Conservation (phyloP, 2,888 invertebrate genomes). For the Parnassius mnemosyne region DNA sequence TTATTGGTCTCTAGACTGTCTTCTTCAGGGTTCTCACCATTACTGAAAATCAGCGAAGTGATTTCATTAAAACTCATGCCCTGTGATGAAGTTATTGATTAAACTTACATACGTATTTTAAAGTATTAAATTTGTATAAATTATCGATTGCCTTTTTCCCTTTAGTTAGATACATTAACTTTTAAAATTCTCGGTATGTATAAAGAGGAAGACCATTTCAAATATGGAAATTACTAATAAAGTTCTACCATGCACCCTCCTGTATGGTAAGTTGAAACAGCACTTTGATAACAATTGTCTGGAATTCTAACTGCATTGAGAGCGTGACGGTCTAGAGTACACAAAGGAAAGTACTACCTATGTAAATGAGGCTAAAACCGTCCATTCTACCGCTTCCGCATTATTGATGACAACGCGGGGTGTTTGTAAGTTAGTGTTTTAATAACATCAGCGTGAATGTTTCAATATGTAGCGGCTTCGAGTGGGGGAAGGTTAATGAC, state of each 20-base stretch:
- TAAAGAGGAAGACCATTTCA: not conserved
- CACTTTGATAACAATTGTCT: conserved; percentile 15
- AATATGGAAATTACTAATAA: conserved; percentile 20
- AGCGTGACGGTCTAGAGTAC: conserved; percentile 15
- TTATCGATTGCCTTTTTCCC: no score
- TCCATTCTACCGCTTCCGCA: not conserved
- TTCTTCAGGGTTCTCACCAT: no score
- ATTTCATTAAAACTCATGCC: no score
- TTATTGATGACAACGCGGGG: conserved; percentile 9
- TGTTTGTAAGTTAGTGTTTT: conserved; percentile 33
- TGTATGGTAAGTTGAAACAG: conserved; percentile 14
- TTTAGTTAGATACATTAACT: no score
- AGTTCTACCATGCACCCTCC: conserved; percentile 8
- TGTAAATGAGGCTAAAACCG: conserved; percentile 15
- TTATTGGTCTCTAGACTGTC: no score
- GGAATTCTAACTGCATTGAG: conserved; percentile 12
- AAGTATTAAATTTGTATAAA: no score
- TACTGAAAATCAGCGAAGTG: no score
- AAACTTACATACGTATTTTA: no score
- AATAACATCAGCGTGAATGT: conserved; percentile 40
- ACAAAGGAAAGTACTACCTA: conserved; percentile 21
- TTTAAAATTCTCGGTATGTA: no score
- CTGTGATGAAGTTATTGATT: no score
- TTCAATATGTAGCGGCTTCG: conserved; percentile 42
- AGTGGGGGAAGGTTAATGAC: conserved; percentile 57